Evolutionary conservation across 23 tunicate species (phyloP).

Genomic region (Pegea sp.): DNA sequence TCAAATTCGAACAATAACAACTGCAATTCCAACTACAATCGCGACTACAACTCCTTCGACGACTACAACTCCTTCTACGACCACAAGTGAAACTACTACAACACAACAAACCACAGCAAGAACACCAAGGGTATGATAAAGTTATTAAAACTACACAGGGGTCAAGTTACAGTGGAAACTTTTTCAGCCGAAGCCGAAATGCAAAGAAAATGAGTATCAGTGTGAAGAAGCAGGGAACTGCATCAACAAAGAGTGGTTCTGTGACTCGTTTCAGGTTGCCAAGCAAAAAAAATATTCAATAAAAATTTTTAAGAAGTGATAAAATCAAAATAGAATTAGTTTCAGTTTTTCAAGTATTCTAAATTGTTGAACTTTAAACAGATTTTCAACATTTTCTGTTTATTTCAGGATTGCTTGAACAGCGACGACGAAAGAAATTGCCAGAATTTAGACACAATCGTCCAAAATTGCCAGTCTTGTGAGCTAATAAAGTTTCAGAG

Average conservation of each 20-base stretch:
- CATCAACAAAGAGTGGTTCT: constrained; percentile 7
- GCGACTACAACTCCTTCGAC: constrained; percentile 6
- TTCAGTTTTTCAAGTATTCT: background rate
- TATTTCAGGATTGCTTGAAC: constrained; percentile 26
- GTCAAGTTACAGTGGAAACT: background rate
- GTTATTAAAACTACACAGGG: background rate
- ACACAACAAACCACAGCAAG: constrained; percentile 2
- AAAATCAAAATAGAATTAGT: background rate
- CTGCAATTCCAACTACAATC: constrained; percentile 13
- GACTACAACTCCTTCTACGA: constrained; percentile 10
- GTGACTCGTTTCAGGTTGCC: constrained; percentile 39
- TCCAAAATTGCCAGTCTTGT: background rate
- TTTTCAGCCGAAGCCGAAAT: background rate
- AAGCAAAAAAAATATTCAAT: background rate
- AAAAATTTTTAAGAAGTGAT: background rate
- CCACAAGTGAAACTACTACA: constrained; percentile 11
- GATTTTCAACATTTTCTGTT: background rate
- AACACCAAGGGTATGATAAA: background rate
- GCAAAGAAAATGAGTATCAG: constrained; percentile 5
- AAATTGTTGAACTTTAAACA: background rate
- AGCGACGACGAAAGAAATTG: constrained; percentile 27
- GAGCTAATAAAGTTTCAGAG: too few species aligned
- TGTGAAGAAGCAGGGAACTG: constrained; percentile 29
- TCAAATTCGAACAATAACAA: constrained; percentile 22
- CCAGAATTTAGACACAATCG: background rate